A percentile compares a stretch with the other conserved stretches of the same genome.
Evolutionary conservation across 2,113 vertebrate species (phyloP).

Genomic region (Siphamia tubifer): DNA sequence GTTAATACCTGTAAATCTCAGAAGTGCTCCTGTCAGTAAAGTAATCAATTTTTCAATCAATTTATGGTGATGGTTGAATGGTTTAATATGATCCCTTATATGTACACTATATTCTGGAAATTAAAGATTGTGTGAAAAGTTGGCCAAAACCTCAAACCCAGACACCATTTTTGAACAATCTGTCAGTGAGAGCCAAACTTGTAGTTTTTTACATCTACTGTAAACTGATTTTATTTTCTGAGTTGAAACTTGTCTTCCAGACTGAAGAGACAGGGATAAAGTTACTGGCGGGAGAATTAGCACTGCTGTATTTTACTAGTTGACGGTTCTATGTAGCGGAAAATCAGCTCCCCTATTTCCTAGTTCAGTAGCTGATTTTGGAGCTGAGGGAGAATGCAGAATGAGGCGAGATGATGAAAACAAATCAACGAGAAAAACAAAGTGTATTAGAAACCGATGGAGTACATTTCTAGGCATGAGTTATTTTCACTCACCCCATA

Average conservation of each 20-base stretch:
- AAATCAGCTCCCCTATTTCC: conserved; percentile 33
- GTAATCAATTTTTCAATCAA: too few relatives aligned
- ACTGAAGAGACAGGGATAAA: not conserved
- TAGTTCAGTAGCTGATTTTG: conserved; percentile 29
- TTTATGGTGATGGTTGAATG: too few relatives aligned
- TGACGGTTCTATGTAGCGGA: not conserved
- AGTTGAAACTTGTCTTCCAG: conserved; percentile 2
- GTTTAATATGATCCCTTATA: not conserved
- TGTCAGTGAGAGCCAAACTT: not conserved
- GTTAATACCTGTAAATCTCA: too few relatives aligned
- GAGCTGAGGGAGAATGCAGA: not conserved
- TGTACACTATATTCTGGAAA: not conserved
- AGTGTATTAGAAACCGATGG: not conserved
- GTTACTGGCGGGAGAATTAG: conserved; percentile 8
- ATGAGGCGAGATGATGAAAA: conserved; percentile 12
- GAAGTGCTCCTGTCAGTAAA: too few relatives aligned
- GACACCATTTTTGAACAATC: not conserved
- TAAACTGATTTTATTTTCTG: not conserved
- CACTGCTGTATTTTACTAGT: conserved; percentile 1
- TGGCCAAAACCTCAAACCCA: not conserved
- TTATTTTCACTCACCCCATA: conserved; percentile 10
- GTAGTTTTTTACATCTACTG: not conserved
- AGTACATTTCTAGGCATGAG: conserved; percentile 15
- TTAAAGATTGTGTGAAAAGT: not conserved
- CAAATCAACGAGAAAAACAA: conserved; percentile 4